Evolutionary conservation across 30 jellyfish, hydroid and myxozoan genomes (phyloP).

Genomic region (Cassiopea xamachana): DNA sequence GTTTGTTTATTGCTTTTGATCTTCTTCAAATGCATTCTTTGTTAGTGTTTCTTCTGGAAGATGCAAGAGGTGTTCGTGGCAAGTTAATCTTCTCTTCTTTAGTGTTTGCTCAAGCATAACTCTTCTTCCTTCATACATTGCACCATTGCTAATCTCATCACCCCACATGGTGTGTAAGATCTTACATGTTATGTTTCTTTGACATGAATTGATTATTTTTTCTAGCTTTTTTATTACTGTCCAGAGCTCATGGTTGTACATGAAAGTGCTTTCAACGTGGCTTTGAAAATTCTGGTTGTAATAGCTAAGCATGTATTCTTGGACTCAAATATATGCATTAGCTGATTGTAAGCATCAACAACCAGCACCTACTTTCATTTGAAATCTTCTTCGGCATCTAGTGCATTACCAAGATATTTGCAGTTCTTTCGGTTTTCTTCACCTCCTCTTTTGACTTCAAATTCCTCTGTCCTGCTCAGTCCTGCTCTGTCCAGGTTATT

Average conservation of each 20-base stretch:
- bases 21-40: too few relatives aligned
- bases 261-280: neutral
- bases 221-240: conserved; percentile 23
- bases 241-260: neutral
- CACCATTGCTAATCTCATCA: too few relatives aligned
- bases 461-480: too few relatives aligned
- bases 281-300: neutral
- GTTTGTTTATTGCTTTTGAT: too few relatives aligned
- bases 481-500: too few relatives aligned
- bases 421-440: neutral
- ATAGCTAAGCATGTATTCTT: neutral
- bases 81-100: too few relatives aligned
- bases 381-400: neutral
- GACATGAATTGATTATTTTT: neutral
- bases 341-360: neutral
- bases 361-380: too few relatives aligned
- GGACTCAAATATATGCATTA: neutral
- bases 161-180: too few relatives aligned
- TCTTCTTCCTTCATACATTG: too few relatives aligned
- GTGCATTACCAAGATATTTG: neutral
- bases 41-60: too few relatives aligned
- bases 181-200: conserved; percentile 9
- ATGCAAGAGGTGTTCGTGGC: too few relatives aligned
- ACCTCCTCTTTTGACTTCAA: neutral
- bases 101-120: too few relatives aligned